Evolutionary conservation across 2,888 invertebrate species (phyloP), one percentile per base, ranked within the genome.

Genomic region (Drosophila austrosaltans): DNA sequence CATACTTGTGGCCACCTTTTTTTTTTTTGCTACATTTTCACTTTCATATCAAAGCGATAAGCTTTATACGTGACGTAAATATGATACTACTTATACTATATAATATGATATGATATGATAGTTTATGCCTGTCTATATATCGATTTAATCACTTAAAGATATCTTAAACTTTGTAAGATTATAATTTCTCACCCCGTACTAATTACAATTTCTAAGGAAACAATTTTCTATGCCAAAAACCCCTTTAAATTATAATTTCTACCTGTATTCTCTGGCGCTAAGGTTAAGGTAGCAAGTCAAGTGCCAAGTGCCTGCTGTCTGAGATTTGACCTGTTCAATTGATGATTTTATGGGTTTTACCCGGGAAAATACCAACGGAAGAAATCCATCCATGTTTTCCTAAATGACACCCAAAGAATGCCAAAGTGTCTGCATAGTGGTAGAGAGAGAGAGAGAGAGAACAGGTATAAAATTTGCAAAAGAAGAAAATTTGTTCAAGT

Each of bases 281-380:
- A 40, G 56, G 66, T 39, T 72, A 58, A 70, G 48, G 54, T 63
- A 59, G 54, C 60, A 62, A 74, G 74, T 74, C 68, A 74, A 73
- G 74, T 73, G 73, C 7, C 48, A 10, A 5, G 3, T 40, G 12
- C 40, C 60, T 57, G 30, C 48, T 25, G 28, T 6, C 30, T 30
- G 3, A 5, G 30, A 30, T 6, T 6, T 62, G 60, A 8, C 28
- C 7, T 28, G 42, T 65, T 76, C 82, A 71, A 86, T 87, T 87
- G 87, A 87, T 87, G 75, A 75, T 79, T 87, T 87, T 87, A 87
- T 87, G 86, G 86, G 87, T 85, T 87, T 87, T 87, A 82, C 86
- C 86, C 86, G 75, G 79, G 74, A 78, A 80, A 78, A 75, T 81
- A 71, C 59, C 30, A 72, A 3, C 28, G 7, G 16, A 16, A 16